phyloP scores from a whole-genome alignment of 2,113 vertebrate species.

The Clarias batrachus region DNA sequence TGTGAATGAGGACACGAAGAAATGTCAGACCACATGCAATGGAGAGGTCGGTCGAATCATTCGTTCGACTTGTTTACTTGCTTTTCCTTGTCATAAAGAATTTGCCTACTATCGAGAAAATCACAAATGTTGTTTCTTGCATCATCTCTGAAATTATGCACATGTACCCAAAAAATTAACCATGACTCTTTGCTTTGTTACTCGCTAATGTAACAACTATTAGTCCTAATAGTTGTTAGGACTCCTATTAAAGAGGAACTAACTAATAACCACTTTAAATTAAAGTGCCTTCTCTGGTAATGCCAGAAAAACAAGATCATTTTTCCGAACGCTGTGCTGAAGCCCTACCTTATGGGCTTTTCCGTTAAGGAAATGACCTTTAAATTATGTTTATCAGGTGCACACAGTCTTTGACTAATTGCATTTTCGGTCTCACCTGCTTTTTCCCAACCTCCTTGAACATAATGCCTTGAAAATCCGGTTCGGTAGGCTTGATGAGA shows the following conservation, averaged over 20 bases:
- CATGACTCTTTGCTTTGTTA: neutral
- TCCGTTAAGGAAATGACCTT: neutral
- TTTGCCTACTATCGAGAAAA: neutral
- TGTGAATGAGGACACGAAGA: neutral
- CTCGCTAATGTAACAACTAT: neutral
- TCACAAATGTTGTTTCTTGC: neutral
- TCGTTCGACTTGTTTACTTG: neutral
- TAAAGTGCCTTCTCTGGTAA: neutral
- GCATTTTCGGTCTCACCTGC: neutral
- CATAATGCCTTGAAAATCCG: neutral
- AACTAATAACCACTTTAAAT: neutral
- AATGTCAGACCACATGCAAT: neutral
- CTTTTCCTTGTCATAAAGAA: neutral
- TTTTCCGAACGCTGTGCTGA: neutral
- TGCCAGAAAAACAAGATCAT: neutral
- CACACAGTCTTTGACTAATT: neutral
- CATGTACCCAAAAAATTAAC: neutral
- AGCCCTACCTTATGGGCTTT: neutral
- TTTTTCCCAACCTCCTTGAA: too few species aligned
- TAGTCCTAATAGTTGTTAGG: neutral
- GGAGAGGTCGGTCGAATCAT: neutral
- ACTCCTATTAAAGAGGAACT: neutral
- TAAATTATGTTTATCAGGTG: neutral
- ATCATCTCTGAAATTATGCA: neutral
- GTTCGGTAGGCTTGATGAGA: neutral